These are phyloP conservation scores for Drosophila arizonae DNA, from an alignment of 1,140 invertebrate species.

Conservation along the genomic window DNA sequence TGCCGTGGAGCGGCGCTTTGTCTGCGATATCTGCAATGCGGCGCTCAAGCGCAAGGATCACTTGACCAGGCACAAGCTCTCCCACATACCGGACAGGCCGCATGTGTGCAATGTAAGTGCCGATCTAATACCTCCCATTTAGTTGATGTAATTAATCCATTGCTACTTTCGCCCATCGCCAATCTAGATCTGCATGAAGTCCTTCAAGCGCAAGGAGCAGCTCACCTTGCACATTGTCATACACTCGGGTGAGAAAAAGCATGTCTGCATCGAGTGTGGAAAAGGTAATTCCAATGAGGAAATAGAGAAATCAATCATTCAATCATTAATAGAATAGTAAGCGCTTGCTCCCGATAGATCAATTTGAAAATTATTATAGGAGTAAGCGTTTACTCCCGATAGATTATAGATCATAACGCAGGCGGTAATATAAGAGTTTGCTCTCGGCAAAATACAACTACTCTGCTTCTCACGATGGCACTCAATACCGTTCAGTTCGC, in stretches of 20 bases:
- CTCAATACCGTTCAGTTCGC: no score
- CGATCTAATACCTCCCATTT: background rate
- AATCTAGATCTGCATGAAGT: conserved; percentile 89
- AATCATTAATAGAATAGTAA: background rate
- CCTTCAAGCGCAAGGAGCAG: conserved; percentile 93
- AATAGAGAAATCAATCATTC: no score
- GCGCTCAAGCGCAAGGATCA: conserved; percentile 92
- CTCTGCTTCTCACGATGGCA: no score
- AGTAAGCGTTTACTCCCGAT: no score
- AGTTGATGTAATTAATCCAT: background rate
- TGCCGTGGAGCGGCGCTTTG: conserved; percentile 90
- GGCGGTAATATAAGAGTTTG: no score
- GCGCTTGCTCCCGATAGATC: no score
- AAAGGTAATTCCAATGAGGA: conserved; percentile 85
- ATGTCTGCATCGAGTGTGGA: conserved; percentile 93
- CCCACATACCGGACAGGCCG: conserved; percentile 91
- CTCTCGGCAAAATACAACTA: no score
- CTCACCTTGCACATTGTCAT: conserved; percentile 93
- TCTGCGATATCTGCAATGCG: conserved; percentile 93
- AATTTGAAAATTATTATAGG: no score
- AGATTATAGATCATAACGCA: no score
- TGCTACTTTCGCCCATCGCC: background rate
- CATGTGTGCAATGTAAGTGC: conserved; percentile 89
- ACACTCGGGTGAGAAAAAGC: conserved; percentile 93
- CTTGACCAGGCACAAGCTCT: conserved; percentile 90